Conservation (phyloP, 2,113 vertebrate species). For the Nothobranchius kuhntae region DNA sequence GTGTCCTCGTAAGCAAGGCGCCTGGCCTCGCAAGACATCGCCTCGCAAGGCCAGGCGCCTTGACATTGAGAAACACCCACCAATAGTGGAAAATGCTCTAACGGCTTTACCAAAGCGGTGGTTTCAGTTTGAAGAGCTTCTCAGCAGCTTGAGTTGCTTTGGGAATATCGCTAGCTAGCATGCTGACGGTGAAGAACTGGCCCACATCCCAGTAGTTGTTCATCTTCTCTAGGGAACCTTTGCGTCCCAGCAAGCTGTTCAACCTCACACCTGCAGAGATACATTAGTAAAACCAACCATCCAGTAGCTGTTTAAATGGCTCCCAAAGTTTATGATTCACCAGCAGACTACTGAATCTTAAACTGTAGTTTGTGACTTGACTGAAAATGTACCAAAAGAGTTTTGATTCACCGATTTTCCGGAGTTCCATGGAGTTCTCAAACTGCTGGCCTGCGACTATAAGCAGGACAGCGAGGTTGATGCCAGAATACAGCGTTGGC, state of each 20-base stretch:
- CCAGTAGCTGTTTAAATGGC: not conserved
- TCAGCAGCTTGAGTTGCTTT: constrained; percentile 94
- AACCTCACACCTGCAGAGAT: constrained; percentile 84
- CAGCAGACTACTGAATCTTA: not conserved
- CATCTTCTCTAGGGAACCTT: constrained; percentile 96
- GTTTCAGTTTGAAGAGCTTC: constrained; percentile 93
- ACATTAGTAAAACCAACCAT: not conserved
- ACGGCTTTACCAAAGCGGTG: constrained; percentile 87
- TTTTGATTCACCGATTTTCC: constrained; percentile 87
- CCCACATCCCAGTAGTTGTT: constrained; percentile 96
- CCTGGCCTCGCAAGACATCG: too few species aligned
- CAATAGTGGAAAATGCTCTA: not conserved
- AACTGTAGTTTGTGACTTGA: too few species aligned
- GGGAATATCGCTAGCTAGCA: constrained; percentile 87
- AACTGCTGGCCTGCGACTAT: constrained; percentile 92
- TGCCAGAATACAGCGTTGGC: constrained; percentile 93
- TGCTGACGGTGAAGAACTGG: constrained; percentile 92
- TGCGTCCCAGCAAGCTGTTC: constrained; percentile 92
- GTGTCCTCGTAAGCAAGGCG: too few species aligned
- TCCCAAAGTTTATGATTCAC: not conserved
- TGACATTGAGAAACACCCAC: too few species aligned
- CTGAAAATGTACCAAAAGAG: not conserved
- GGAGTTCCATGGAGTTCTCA: constrained; percentile 93
- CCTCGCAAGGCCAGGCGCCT: too few species aligned
- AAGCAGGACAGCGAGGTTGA: constrained; percentile 91